Base-by-base conservation (phyloP, 1,140 invertebrate genomes). In the Drosophila navojoa region DNA sequence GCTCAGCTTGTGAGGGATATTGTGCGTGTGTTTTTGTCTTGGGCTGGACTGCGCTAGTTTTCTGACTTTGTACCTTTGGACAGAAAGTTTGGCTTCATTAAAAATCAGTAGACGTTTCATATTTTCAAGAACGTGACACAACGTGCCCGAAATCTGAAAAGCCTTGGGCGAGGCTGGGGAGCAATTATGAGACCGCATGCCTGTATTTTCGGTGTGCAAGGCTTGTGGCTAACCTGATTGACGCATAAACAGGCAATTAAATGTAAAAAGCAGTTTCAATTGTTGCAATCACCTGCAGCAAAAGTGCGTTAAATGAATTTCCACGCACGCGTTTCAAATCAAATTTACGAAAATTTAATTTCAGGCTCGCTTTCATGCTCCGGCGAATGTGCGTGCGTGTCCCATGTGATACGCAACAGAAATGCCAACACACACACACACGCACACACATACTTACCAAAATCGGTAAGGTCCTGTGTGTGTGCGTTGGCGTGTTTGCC, bases 71-170 rank as follows among this genome's bases (percentile, higher is more conserved):
- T 71, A 73, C 57, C 58, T 47, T 69, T 45, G 40, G 58, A 13
- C 49, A 63, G 53, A 76, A 86, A 79, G 58, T 85, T 85, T 87
- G 64, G 73, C 67, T 90, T 90, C 89, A 90, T 90, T 90, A 90
- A 90, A 90, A 90, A 90, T 82, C 87, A 79, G 79, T 75, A 77
- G 80, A 68, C 82, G 87, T 90, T 90, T 87, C 82, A 90, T 90
- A 90, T 90, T 90, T 90, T 87, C 59, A 84, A 87, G 78, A 80
- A 90, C 87, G 84, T 90, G 84, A 90, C 75, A 79, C 67, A 81
- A 90, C 87, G 86, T 90, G 81, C 54, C n/a, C 38, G 38, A 71
- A 61, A 66, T 52, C n/a, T 70, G 29, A n/a, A 63, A 45, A 16
- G 42, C 32, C 32, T 44, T 40, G 49, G 45, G 53, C 42, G 74